Base-by-base conservation (phyloP, 2,888 invertebrate genomes). In the Apoda limacodes region DNA sequence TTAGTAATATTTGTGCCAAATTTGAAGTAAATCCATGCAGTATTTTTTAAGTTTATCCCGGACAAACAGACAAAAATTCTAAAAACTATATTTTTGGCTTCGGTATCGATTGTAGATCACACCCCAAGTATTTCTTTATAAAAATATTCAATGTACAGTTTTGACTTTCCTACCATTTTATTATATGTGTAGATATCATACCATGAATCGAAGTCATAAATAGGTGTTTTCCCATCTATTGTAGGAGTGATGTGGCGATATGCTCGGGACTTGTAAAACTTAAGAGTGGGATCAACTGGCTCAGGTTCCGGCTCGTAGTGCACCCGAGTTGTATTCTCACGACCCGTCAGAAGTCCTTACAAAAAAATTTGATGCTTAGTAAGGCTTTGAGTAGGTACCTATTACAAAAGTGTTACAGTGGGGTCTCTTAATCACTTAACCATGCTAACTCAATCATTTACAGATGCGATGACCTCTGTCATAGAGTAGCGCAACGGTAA, bases 191-290 rank as follows among this genome's bases (percentile, higher is more conserved):
- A 15, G 13, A 31, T 22, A 14, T 35, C 45, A 39, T 63, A 82
- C 93, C 92, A 95, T 40, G 87, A 84, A 54, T 95, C 94, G 65
- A 92, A 93, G 60, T 95, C 82, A 55, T 90, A 94, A 15, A 88
- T 84, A 6, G 86, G 84, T n/a, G 84, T 83, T 30, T 71, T 74
- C 0, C 89, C 89, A 34, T 83, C 67, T 38, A 82, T 69, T 1
- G 83, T 78, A 1, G 85, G 83, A 1, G 83, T 71, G 25, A 74
- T 58, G 2, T 83, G 67, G 32, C 85, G 78, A 0, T 55, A 52
- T 28, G 71, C 64, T 10, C 86, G 78, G 0, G 88, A 86, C 50
- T 84, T 85, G 52, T 90, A 88, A 53, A 89, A 89, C 50, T 75
- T 86, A 1, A 84, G 70, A 22, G 81, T 64, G 0, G 86, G 80